phyloP scores from a whole-genome alignment of 64 coral and sea anemone genomes.

The Montipora cactus region DNA sequence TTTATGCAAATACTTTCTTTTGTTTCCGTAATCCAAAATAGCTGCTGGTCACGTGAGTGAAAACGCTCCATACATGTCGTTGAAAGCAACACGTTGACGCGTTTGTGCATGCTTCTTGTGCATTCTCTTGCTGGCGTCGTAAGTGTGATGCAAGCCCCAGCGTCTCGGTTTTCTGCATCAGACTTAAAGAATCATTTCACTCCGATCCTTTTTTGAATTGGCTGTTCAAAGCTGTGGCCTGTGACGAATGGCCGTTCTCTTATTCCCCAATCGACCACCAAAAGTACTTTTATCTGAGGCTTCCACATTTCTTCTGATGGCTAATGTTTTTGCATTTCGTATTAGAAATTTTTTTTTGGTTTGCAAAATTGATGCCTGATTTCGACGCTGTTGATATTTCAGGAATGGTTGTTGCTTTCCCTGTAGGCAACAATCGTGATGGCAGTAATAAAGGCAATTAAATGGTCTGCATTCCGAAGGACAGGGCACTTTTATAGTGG shows the following conservation, averaged over 20 bases:
- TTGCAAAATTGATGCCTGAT: background rate
- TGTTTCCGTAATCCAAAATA: too few species aligned
- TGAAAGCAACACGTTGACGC: too few species aligned
- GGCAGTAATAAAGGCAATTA: conserved; percentile 88
- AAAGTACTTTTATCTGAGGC: background rate
- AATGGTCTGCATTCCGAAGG: conserved; percentile 74
- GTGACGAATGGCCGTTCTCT: background rate
- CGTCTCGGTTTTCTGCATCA: too few species aligned
- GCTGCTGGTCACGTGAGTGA: too few species aligned
- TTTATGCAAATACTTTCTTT: too few species aligned
- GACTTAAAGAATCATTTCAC: too few species aligned
- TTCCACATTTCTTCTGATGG: background rate
- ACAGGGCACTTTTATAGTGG: conserved; percentile 64
- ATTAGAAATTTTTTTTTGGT: conserved; percentile 1
- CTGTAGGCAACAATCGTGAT: conserved; percentile 88
- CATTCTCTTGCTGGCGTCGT: too few species aligned
- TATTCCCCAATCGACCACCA: background rate
- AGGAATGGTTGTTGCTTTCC: background rate
- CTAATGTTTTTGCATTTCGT: background rate
- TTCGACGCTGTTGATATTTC: background rate
- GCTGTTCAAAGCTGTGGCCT: background rate
- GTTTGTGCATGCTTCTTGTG: too few species aligned
- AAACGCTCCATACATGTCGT: too few species aligned
- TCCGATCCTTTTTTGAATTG: too few species aligned
- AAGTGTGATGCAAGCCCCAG: too few species aligned